These are phyloP conservation scores for Trematomus loennbergii DNA, from an alignment of 2,113 vertebrate genomes.

Conservation along the genomic window DNA sequence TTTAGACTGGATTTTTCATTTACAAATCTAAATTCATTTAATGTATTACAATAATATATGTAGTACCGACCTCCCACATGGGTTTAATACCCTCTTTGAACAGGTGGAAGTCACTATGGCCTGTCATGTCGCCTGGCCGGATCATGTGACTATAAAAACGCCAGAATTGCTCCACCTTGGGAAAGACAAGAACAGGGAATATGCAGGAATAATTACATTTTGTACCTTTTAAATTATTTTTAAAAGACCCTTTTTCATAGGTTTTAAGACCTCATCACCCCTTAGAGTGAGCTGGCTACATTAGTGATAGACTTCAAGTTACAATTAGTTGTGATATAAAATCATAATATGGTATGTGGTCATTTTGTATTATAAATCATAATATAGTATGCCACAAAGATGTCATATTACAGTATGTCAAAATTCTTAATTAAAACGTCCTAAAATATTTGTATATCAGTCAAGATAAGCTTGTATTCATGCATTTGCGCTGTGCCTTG, in stretches of 20 bases:
- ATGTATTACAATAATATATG: not conserved
- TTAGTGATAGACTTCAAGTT: too few relatives aligned
- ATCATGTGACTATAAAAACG: constrained; percentile 90
- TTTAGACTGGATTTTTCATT: not conserved
- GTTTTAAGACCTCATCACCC: too few relatives aligned
- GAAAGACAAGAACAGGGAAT: not conserved
- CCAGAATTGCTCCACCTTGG: constrained; percentile 89
- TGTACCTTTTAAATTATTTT: too few relatives aligned
- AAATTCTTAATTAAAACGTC: too few relatives aligned
- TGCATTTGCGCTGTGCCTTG: not conserved
- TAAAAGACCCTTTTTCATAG: too few relatives aligned
- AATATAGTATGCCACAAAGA: too few relatives aligned
- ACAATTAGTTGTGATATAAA: too few relatives aligned
- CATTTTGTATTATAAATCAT: too few relatives aligned
- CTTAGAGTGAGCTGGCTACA: too few relatives aligned
- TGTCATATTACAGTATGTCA: too few relatives aligned
- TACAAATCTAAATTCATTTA: not conserved
- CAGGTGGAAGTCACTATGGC: constrained; percentile 88
- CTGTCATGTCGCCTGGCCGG: constrained; percentile 87
- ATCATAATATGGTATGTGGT: too few relatives aligned
- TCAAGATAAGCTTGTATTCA: not conserved
- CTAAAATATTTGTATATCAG: not conserved
- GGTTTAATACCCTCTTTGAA: constrained; percentile 90
- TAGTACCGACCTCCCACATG: constrained; percentile 86
- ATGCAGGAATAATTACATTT: not conserved